Evolutionary conservation across 2,888 invertebrate species (phyloP), one percentile per base, ranked within the genome.

Genomic region (Lycocerus yunnanus): DNA sequence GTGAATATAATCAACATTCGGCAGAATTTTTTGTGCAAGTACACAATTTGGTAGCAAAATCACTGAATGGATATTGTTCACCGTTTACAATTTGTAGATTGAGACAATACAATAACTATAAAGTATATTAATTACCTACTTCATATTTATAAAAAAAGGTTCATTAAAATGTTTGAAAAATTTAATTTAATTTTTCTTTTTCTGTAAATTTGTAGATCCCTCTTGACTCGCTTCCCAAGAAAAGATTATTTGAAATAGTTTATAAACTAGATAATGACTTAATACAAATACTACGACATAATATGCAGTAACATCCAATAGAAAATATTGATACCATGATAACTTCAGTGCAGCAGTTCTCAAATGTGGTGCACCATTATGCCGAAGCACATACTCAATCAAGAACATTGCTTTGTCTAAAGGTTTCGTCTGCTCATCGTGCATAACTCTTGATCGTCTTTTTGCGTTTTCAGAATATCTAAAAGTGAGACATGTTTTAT

Each of bases 281-380:
- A 43, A 6, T 58, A 74, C 72, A 4, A 60, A 6, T 13, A 27
- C 11, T 15, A 14, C 3, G 10, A 69, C 43, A 5, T 80, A 68
- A 58, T 74, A 59, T 14, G 24, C 67, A 11, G 69, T 20, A 3
- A 84, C 81, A 77, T 84, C 85, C 21, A 84, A 21, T 14, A 81
- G 67, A 6, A 80, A 76, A 77, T 82, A 83, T 72, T 84, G 78
- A 63, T 82, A 68, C 21, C 20, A 15, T 15, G 27, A 15, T 61
- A 80, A 69, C 21, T 77, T 73, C 15, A 79, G 58, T 1, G 75
- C 77, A 3, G 76, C 69, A 2, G 74, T 75, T 68, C 76, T 76
- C 21, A 83, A 74, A 74, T 83, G 81, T 11, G 75, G 74, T n/a
- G 82, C 83, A 15, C 83, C 83, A n/a, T 79, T 75, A 58, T 82